Base-by-base conservation (phyloP, 2,797 vertebrate species). In the Danio jaintianensis region DNA sequence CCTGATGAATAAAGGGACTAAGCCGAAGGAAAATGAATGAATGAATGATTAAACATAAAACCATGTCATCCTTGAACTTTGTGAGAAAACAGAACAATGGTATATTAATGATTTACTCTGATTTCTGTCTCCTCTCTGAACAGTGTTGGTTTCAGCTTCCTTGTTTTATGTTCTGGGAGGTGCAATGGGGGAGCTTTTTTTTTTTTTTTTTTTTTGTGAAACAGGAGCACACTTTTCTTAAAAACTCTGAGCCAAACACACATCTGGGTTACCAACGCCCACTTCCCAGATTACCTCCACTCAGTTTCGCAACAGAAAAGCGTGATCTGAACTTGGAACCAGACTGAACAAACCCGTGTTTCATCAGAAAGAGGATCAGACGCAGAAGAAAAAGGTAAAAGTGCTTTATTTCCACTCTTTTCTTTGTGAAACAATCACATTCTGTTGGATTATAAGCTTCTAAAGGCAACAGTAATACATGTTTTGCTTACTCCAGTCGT, bases 281-380 rank as follows among this genome's bases (percentile, higher is more conserved):
- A 64, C 29, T 75, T 75, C n/a, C 18, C 43, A 55, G 16, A 75
- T 53, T 58, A 58, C 7, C 16, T 74, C 40, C 13, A 16, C 56
- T 67, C 64, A 84, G 82, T 80, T 74, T 66, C 43, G 61, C 62
- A 89, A 90, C 73, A 63, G 13, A 42, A 48, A 16, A 75, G 82
- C 53, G 48, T 4, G 75, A 59, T 70, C 76, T 82, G 80, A 58
- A 75, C 36, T 86, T 85, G 75, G 80, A 43, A 64, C 63, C 15
- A 75, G 16, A 70, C 40, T 55, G 67, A 22, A 70, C 29, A 68
- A 20, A 55, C 79, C 16, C 15, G 15, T 4, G 0, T 62, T 3
- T 55, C n/a, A 40, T 29, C 76, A 59, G 48, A 10, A 67, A 76
- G 0, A 42, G 58, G 22, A 69, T 62, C 13, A 64, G 36, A 62